Conservation (phyloP, 2,113 vertebrate species). For the Phaetusa simplex region DNA sequence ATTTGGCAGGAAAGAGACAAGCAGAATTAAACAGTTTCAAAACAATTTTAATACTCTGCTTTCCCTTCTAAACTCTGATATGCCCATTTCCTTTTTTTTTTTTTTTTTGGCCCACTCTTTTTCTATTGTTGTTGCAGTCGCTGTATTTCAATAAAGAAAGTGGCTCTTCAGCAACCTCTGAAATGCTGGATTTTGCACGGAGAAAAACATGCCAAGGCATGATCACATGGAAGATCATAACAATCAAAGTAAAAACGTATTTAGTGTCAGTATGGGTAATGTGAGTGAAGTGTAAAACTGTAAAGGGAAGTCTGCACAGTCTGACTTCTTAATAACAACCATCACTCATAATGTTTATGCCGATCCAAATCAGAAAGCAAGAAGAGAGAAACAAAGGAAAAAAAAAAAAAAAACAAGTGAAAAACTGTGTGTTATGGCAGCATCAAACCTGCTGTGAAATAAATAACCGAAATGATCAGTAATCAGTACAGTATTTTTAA, state of each 20-base stretch:
- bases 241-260: not conserved
- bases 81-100: not conserved
- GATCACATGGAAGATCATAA: not conserved
- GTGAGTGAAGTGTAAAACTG: not conserved
- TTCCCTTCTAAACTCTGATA: not conserved
- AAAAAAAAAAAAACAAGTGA: not conserved
- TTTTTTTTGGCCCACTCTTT: fast-evolving
- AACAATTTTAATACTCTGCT: not conserved
- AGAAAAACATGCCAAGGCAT: not conserved
- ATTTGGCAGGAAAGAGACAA: not conserved
- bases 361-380: not conserved
- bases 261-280: not conserved
- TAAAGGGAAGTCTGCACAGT: not conserved
- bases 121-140: not conserved
- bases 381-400: not conserved
- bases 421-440: not conserved
- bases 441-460: not conserved
- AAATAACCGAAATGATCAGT: not conserved
- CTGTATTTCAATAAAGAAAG: not conserved
- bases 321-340: not conserved
- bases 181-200: not conserved
- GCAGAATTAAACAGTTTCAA: constrained; percentile 5
- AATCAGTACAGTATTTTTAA: not conserved
- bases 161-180: not conserved
- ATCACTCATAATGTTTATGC: not conserved